phyloP scores from a whole-genome alignment of 2,797 vertebrate species.

The Novumbra hubbsi region DNA sequence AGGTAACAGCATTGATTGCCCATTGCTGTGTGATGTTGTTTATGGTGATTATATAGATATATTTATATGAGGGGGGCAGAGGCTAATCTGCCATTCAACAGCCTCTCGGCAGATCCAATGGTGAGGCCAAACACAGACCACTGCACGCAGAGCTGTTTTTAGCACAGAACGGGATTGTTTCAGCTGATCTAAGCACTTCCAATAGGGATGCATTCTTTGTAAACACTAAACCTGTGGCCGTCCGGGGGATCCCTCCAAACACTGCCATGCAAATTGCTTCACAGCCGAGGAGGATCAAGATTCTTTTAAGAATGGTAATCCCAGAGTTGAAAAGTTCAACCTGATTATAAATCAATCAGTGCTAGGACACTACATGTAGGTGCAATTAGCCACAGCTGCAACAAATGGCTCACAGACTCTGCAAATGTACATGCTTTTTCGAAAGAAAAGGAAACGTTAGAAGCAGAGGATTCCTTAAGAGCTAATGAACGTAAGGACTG shows the following conservation, averaged over 20 bases:
- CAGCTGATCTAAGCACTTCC: slow-evolving; percentile 1
- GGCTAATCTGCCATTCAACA: slow-evolving; percentile 24
- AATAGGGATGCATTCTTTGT: neutral
- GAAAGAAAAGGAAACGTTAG: neutral
- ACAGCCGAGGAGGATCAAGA: neutral
- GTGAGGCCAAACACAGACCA: slow-evolving; percentile 30
- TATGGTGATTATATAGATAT: slow-evolving; percentile 37
- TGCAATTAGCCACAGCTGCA: slow-evolving; percentile 9
- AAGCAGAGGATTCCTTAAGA: neutral
- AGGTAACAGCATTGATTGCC: slow-evolving; percentile 62
- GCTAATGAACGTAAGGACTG: neutral
- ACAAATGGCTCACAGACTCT: neutral
- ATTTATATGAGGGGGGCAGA: slow-evolving; percentile 46
- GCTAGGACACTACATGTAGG: slow-evolving; percentile 3
- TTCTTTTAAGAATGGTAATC: slow-evolving; percentile 15
- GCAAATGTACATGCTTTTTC: neutral
- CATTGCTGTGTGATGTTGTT: slow-evolving; percentile 62
- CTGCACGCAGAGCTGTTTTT: slow-evolving; percentile 1
- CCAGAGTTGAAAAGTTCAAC: slow-evolving; percentile 44
- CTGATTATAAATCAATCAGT: no score
- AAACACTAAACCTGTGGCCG: neutral
- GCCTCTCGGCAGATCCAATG: slow-evolving; percentile 42
- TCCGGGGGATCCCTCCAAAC: neutral
- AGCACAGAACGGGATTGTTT: neutral
- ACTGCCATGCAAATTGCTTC: neutral